Evolutionary conservation across 1,140 invertebrate species (phyloP).

Genomic region (Ericerus pela): DNA sequence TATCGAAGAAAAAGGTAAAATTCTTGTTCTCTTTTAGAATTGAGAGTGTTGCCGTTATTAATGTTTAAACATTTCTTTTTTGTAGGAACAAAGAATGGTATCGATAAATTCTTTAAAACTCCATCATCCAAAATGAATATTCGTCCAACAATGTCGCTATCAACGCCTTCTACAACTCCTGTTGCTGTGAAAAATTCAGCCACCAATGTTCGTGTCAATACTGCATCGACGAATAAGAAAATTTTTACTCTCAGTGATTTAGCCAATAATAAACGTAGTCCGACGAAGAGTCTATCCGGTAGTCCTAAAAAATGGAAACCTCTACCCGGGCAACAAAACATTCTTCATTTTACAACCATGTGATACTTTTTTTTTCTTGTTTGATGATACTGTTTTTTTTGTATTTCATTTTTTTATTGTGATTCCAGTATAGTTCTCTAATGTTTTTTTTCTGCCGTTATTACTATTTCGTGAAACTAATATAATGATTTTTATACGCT

Average conservation of each 20-base stretch:
- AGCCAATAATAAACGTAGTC: neutral
- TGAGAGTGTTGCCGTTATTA: neutral
- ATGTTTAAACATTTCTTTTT: neutral
- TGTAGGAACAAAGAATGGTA: neutral
- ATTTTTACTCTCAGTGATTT: neutral
- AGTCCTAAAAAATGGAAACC: neutral
- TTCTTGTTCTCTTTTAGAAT: neutral
- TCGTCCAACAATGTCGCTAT: neutral
- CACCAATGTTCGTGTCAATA: neutral
- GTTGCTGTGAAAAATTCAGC: too few relatives aligned
- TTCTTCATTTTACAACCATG: constrained; percentile 4
- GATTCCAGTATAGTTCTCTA: too few relatives aligned
- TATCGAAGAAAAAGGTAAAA: neutral
- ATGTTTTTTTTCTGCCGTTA: too few relatives aligned
- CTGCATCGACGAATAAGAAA: neutral
- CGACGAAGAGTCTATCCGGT: too few relatives aligned
- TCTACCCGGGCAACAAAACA: neutral
- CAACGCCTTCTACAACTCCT: neutral
- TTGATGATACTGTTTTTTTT: too few relatives aligned
- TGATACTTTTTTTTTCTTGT: too few relatives aligned
- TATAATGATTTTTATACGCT: too few relatives aligned
- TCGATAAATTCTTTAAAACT: neutral
- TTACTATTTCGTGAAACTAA: too few relatives aligned
- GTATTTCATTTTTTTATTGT: too few relatives aligned
- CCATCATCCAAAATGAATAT: neutral